Evolutionary conservation across 2,797 vertebrate genomes (phyloP).

Genomic region (Megalops cyprinoides): DNA sequence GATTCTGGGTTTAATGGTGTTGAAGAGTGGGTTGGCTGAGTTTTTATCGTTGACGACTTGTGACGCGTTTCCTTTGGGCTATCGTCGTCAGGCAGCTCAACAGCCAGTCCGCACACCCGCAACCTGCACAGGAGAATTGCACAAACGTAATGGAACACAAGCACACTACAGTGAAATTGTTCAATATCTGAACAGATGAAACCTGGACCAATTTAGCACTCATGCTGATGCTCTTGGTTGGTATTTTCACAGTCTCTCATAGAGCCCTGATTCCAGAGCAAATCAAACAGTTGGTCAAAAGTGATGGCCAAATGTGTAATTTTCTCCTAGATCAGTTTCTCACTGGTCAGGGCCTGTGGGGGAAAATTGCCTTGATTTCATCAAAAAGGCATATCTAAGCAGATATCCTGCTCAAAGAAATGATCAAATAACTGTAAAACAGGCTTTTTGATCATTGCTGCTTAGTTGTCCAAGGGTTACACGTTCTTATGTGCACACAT

Average conservation of each 20-base stretch:
- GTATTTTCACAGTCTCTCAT: not conserved
- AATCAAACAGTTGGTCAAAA: not conserved
- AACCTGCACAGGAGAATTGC: not conserved
- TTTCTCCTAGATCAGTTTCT: not conserved
- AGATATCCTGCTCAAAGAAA: not conserved
- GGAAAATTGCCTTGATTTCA: not conserved
- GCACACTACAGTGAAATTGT: not conserved
- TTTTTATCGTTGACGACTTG: not conserved
- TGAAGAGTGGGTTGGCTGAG: not conserved
- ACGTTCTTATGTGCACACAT: not conserved
- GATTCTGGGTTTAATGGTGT: not conserved
- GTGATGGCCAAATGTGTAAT: not conserved
- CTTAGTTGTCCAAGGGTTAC: not conserved
- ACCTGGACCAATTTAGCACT: not conserved
- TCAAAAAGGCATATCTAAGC: not conserved
- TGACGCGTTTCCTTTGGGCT: not conserved
- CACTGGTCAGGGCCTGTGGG: not conserved
- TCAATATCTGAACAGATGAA: not conserved
- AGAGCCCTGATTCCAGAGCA: not conserved
- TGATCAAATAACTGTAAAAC: not conserved
- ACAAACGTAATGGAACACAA: not conserved
- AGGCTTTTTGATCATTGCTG: not conserved
- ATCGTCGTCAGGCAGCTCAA: not conserved
- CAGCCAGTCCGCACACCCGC: not conserved
- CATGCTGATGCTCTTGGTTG: not conserved